These are phyloP conservation scores for Peromyscus attwateri DNA, from an alignment of 2,797 vertebrate genomes.

Conservation along the genomic window DNA sequence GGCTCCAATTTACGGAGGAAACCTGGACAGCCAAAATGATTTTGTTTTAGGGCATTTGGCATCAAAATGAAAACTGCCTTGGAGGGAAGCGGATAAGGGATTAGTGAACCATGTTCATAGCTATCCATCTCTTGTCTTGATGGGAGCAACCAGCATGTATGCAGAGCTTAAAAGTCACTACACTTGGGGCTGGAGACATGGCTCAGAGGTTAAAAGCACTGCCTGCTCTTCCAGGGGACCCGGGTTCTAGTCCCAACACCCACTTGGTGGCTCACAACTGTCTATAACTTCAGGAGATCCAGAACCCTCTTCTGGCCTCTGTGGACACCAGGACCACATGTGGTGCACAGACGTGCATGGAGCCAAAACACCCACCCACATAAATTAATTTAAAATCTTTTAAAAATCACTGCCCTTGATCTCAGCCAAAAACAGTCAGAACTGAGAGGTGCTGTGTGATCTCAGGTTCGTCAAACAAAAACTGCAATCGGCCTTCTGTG, in stretches of 20 bases:
- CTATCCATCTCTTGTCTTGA: neutral
- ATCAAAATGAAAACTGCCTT: constrained; percentile 29
- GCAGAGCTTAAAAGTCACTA: neutral
- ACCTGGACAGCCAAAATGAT: constrained; percentile 67
- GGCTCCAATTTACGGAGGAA: constrained; percentile 72
- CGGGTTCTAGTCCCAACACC: neutral
- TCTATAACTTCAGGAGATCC: neutral
- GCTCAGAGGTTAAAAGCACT: neutral
- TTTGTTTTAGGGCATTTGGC: constrained; percentile 71
- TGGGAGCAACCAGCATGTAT: neutral
- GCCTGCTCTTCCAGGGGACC: neutral
- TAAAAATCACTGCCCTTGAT: too few relatives aligned
- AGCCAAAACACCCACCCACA: neutral
- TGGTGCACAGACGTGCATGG: neutral
- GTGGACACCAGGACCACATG: neutral
- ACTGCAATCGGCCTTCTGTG: neutral
- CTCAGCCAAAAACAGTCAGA: neutral
- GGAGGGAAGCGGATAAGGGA: neutral
- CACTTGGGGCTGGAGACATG: neutral
- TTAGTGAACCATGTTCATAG: neutral
- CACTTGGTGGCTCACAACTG: neutral
- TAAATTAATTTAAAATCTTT: neutral
- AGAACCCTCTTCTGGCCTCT: neutral
- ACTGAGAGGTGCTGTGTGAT: neutral
- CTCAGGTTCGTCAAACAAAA: neutral